These are phyloP conservation scores for Myotis yumanensis DNA, from an alignment of 2,113 vertebrate species.

Conservation along the genomic window DNA sequence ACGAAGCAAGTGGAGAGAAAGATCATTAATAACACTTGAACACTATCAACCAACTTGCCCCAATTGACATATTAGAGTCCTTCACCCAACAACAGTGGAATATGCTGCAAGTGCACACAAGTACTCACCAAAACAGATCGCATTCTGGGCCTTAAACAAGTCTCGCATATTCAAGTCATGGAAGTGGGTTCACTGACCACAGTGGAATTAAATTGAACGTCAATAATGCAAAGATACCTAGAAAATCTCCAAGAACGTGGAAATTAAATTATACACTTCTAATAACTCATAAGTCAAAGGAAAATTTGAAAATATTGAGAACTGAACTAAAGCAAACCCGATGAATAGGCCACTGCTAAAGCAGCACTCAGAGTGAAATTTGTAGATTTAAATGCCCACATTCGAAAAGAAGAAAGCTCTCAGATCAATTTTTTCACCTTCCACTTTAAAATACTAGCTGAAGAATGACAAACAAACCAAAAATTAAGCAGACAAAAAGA, in stretches of 20 bases:
- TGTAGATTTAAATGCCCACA: neutral
- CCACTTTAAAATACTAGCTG: neutral
- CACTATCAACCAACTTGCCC: neutral
- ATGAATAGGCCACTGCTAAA: neutral
- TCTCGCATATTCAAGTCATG: neutral
- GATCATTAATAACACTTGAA: neutral
- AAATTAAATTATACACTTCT: neutral
- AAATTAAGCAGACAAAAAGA: neutral
- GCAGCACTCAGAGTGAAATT: neutral
- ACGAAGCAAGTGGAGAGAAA: neutral
- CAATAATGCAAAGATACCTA: neutral
- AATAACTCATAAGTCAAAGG: neutral
- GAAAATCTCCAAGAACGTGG: neutral
- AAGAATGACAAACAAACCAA: neutral
- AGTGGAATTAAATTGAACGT: neutral
- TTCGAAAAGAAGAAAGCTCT: neutral
- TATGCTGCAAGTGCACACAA: neutral
- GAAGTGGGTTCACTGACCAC: neutral
- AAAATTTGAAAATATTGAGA: neutral
- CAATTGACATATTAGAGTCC: neutral
- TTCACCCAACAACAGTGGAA: neutral
- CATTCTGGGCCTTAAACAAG: neutral
- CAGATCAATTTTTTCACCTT: neutral
- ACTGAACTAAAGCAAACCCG: neutral
- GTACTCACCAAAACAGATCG: neutral